phyloP scores from a whole-genome alignment of 1,140 invertebrate species.

The Nomia melanderi region DNA sequence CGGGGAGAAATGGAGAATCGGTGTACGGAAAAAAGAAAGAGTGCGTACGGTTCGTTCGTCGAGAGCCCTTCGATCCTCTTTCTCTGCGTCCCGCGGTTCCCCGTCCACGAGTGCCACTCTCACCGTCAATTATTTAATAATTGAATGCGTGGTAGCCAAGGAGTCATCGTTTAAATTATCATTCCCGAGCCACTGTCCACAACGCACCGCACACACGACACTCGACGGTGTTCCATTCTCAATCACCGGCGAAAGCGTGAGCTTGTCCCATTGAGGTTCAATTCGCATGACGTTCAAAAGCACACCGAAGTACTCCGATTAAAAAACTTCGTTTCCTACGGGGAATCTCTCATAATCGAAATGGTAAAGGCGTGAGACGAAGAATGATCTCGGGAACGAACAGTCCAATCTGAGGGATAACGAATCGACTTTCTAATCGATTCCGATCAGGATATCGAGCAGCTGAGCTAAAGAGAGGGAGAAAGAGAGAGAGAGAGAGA shows the following conservation, averaged over 20 bases:
- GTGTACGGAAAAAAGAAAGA: conserved; percentile 29
- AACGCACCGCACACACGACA: background rate
- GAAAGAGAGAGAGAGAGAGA: too few relatives aligned
- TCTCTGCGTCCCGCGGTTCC: too few relatives aligned
- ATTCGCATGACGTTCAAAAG: background rate
- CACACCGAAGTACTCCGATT: background rate
- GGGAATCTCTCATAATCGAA: conserved; percentile 1
- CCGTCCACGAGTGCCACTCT: conserved; percentile 44
- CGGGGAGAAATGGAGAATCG: conserved; percentile 15
- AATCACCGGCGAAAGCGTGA: conserved; percentile 28
- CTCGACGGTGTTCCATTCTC: background rate
- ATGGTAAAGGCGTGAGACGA: background rate
- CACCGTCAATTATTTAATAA: conserved; percentile 79
- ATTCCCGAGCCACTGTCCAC: conserved; percentile 62
- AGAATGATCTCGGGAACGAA: conserved; percentile 31
- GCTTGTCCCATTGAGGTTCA: conserved; percentile 41
- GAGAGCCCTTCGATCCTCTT: conserved; percentile 36
- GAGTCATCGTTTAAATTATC: conserved; percentile 80
- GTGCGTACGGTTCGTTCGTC: conserved; percentile 9
- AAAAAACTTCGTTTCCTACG: conserved; percentile 34
- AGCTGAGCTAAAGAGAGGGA: background rate
- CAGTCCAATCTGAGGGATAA: conserved; percentile 25
- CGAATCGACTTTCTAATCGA: conserved; percentile 37
- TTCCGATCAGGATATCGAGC: conserved; percentile 54
- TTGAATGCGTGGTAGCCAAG: conserved; percentile 78